These are phyloP conservation scores for Ochotona curzoniae DNA, from an alignment of 2,113 vertebrate genomes.

Conservation along the genomic window DNA sequence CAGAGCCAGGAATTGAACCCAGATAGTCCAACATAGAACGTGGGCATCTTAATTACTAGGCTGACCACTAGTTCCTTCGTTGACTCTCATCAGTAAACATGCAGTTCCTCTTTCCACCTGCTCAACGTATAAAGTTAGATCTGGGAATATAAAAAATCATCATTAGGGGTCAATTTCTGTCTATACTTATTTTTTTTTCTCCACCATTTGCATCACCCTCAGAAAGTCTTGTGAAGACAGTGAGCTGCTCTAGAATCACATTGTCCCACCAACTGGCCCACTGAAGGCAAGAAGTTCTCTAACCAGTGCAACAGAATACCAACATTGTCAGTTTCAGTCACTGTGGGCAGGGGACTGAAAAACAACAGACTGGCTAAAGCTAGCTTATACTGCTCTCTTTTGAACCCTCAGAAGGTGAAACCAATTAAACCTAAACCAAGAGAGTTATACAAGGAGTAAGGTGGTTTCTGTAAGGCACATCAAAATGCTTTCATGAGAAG, in stretches of 20 bases:
- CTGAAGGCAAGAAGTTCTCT: background rate
- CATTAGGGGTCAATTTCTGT: background rate
- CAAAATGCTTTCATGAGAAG: background rate
- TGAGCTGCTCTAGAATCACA: background rate
- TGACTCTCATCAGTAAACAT: background rate
- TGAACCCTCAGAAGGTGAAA: background rate
- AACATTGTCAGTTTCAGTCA: background rate
- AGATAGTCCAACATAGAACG: too few species aligned
- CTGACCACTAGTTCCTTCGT: background rate
- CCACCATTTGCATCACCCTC: background rate
- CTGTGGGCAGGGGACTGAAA: background rate
- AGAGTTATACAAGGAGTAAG: background rate
- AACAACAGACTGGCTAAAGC: background rate
- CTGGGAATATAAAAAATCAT: background rate
- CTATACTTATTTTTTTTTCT: background rate
- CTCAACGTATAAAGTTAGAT: background rate
- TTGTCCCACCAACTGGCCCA: background rate
- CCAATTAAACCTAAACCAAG: background rate
- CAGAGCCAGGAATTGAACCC: too few species aligned
- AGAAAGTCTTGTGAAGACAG: background rate
- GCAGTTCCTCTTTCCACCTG: background rate
- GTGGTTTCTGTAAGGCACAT: background rate
- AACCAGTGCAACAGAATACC: background rate
- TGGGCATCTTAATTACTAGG: too few species aligned
- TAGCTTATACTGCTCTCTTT: background rate